Conservation (phyloP, 1,140 invertebrate genomes). For the Leptoteleia sp. region DNA sequence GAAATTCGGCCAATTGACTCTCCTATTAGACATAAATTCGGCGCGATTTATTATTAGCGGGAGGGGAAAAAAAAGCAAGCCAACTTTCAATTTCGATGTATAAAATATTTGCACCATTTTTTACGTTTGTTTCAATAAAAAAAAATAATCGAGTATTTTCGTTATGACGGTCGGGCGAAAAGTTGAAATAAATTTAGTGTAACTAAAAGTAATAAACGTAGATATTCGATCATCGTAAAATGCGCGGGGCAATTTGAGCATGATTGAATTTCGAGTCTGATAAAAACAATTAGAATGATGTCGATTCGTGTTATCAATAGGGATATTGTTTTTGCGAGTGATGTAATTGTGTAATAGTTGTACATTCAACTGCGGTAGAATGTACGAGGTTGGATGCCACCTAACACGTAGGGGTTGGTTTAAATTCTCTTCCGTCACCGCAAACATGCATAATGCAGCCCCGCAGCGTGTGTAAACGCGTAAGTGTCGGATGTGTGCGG, state of each 20-base stretch:
- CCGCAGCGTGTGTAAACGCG: constrained; percentile 78
- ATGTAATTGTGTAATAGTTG: constrained; percentile 54
- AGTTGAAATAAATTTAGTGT: constrained; percentile 6
- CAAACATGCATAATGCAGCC: constrained; percentile 81
- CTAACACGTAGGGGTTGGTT: constrained; percentile 73
- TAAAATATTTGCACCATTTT: constrained; percentile 2
- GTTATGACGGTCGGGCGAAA: constrained; percentile 6
- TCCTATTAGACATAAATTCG: no score
- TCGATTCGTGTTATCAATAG: constrained; percentile 19
- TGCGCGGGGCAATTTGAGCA: neutral
- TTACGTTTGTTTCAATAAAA: constrained; percentile 17
- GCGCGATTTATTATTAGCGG: no score
- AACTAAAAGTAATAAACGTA: constrained; percentile 10
- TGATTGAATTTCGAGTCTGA: constrained; percentile 4
- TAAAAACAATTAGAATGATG: constrained; percentile 17
- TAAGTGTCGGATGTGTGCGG: constrained; percentile 73
- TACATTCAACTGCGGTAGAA: constrained; percentile 58
- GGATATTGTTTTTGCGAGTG: constrained; percentile 51
- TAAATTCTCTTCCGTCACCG: constrained; percentile 81
- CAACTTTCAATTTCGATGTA: constrained; percentile 7
- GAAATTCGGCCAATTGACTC: no score
- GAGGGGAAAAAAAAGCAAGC: neutral
- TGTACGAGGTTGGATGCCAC: constrained; percentile 55
- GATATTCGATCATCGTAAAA: constrained; percentile 3
- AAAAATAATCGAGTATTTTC: constrained; percentile 26